phyloP scores from a whole-genome alignment of 1,140 invertebrate genomes.

The Grapholita molesta region DNA sequence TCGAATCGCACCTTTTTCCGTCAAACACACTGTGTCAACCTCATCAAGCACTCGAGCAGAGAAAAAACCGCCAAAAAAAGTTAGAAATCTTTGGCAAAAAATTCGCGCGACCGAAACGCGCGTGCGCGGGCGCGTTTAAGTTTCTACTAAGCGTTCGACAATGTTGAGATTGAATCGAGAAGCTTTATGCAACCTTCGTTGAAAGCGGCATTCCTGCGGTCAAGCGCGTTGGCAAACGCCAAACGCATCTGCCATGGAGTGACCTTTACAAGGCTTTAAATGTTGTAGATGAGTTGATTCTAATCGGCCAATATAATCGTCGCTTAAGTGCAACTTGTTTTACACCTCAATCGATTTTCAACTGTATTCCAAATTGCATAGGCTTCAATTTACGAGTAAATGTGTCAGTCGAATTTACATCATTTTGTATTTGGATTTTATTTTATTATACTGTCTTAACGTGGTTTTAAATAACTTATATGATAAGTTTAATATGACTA shows the following conservation, averaged over 20 bases:
- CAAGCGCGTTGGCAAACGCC: conserved; percentile 58
- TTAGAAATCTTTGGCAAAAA: conserved; percentile 26
- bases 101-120: conserved; percentile 44
- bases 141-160: conserved; percentile 55
- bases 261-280: conserved; percentile 54
- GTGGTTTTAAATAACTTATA: too few relatives aligned
- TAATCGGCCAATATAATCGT: not conserved
- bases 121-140: conserved; percentile 47
- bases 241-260: conserved; percentile 43
- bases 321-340: not conserved
- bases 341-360: not conserved
- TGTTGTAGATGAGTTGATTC: not conserved
- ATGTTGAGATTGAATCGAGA: conserved; percentile 53
- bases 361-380: not conserved
- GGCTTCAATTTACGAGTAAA: not conserved
- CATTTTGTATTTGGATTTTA: not conserved
- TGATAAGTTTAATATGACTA: too few relatives aligned
- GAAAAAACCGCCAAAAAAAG: conserved; percentile 27
- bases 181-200: conserved; percentile 73
- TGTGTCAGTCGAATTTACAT: not conserved
- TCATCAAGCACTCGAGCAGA: conserved; percentile 47
- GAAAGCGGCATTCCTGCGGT: conserved; percentile 72
- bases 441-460: too few relatives aligned
- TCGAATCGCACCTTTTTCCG: not conserved
- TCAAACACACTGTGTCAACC: conserved; percentile 26